Base-by-base conservation (phyloP, 2,888 invertebrate species). In the Lochmaea capreae region DNA sequence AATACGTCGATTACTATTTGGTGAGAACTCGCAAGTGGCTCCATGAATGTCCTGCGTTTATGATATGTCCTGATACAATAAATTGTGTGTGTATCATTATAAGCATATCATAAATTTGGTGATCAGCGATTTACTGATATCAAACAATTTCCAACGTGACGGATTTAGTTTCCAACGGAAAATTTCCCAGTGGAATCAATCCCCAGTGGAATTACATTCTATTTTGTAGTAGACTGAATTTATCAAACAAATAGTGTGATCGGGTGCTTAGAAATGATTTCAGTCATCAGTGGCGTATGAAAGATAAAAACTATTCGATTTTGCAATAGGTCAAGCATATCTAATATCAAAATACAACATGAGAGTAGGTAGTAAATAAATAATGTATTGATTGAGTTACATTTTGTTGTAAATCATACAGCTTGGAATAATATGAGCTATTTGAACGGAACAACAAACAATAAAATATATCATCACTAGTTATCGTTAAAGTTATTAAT, bases 151-250 rank as follows among this genome's bases (percentile, higher is more conserved):
- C 79, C 80, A 82, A 75, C 80, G 82, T 83, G 84, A 84, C 84
- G 81, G 83, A 84, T 85, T 85, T 83, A 82, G 83, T 83, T 84
- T 81, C 82, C 82, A 80, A 81, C 83, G 79, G 83, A 82, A 82
- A 83, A 84, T 85, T 85, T 85, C 84, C 84, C 85, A 80, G 77
- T 78, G 84, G 85, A 82, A 83, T 84, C 71, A 57, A 46, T 84
- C 84, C 84, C 84, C 85, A 79, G 77, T 79, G 83, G 84, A 82
- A 83, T 84, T 83, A 81, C 84, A 83, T 84, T 83, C 83, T 84
- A 84, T 84, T 33, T 84, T 81, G 78, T 78, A 78, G 79, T 79
- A 80, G 73, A 76, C 79, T 78, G 78, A 80, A 78, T 82, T 80
- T 81, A 84, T 84, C 83, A 81, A 80, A 79, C 80, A 76, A 76